Evolutionary conservation across 2,113 vertebrate species (phyloP), one percentile per base, ranked within the genome.

Genomic region (Tetrao urogallus): DNA sequence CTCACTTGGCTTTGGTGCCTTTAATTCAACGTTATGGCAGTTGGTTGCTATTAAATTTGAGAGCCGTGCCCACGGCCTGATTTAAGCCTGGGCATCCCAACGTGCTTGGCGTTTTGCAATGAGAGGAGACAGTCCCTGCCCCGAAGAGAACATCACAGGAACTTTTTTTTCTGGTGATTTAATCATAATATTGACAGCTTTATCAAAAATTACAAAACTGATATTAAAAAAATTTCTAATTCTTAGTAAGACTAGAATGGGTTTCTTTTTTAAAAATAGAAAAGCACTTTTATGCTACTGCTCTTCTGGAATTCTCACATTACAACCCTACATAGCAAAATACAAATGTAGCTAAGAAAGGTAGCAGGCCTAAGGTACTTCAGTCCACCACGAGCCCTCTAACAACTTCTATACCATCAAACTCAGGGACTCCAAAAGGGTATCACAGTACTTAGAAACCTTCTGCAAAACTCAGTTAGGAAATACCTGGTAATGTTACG

Each of bases 201-300:
- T 97, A 97, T 97, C 96, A 97, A 97, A 97, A 97, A 96, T 97
- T 97, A 97, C 96, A 97, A 97, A 97, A 97, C 94, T 97, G 96
- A 94, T 96, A 96, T 96, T 95, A 91, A 94, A 95, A 97, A 97
- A 96, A 95, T 90, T 93, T 96, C 96, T 97, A 97, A 96, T 93
- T 97, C 93, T 97, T 95, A 96, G 93, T 96, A 96, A 97, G 97
- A 95, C 97, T 97, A 96, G 94, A 97, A 96, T 96, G 96, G 96
- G 82, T 95, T 92, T 88, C 66, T 95, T 89, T 66, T 89, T 89
- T 5, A 93, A 94, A 97, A 97, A 96, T 97, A 97, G 96, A 97
- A 97, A 97, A 96, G 93, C 96, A 96, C 95, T 96, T 94, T 95
- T 95, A 69, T 94, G 95, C 95, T 97, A 94, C 93, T 88, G 96